These are phyloP conservation scores for Struthidea cinerea DNA, from an alignment of 2,113 vertebrate species.

Conservation along the genomic window DNA sequence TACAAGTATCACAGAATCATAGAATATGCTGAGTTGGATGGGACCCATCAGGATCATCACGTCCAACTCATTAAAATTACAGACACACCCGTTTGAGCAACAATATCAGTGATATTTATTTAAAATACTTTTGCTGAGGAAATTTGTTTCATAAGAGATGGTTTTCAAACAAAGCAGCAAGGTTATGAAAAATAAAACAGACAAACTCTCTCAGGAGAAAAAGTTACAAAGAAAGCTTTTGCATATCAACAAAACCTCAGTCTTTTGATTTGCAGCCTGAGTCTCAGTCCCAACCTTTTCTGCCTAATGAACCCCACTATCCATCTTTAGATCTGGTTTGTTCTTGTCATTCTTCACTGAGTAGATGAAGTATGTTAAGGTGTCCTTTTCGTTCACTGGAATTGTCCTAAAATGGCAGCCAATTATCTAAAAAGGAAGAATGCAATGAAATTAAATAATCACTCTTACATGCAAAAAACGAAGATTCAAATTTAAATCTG, in stretches of 20 bases:
- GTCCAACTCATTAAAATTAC: conserved; percentile 26
- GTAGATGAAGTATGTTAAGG: conserved; percentile 85
- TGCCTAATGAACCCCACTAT: conserved; percentile 74
- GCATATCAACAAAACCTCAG: conserved; percentile 63
- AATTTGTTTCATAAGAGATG: conserved; percentile 24
- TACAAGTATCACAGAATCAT: not conserved
- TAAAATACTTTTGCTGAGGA: conserved; percentile 70
- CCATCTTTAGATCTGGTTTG: conserved; percentile 79
- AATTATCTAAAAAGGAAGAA: conserved; percentile 77
- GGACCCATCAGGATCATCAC: not conserved
- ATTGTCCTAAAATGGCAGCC: conserved; percentile 85
- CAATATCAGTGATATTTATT: conserved; percentile 75
- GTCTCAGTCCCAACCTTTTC: conserved; percentile 44
- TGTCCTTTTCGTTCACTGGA: conserved; percentile 86
- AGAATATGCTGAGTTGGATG: not conserved
- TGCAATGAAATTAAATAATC: conserved; percentile 17
- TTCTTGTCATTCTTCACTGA: conserved; percentile 84
- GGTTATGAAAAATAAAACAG: conserved; percentile 76
- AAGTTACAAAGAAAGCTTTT: conserved; percentile 73
- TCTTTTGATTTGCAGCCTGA: conserved; percentile 58
- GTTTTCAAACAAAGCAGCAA: conserved; percentile 63
- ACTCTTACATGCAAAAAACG: not conserved
- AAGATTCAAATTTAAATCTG: not conserved
- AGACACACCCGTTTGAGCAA: conserved; percentile 65
- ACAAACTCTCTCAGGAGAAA: conserved; percentile 56